phyloP scores from a whole-genome alignment of 2,113 vertebrate genomes.

The Coregonus clupeaformis region DNA sequence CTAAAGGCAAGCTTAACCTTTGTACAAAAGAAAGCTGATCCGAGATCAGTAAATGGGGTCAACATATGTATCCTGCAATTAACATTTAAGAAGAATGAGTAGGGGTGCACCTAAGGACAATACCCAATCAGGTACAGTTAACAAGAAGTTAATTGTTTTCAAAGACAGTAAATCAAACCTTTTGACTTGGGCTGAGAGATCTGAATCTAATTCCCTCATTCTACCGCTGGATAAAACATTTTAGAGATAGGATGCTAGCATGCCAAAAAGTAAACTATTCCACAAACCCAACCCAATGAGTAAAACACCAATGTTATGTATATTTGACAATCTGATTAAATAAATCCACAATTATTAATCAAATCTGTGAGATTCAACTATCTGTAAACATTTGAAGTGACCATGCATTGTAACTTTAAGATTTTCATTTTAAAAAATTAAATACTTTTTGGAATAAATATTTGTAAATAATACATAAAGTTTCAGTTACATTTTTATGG shows the following conservation, averaged over 20 bases:
- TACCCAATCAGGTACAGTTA: neutral
- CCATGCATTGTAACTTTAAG: neutral
- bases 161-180: neutral
- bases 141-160: neutral
- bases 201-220: neutral
- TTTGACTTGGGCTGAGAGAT: neutral
- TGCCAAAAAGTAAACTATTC: neutral
- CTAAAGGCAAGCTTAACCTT: neutral
- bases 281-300: too few species aligned
- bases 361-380: too few species aligned
- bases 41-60: neutral
- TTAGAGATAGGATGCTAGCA: neutral
- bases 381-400: neutral
- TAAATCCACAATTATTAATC: too few species aligned
- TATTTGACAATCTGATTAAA: too few species aligned
- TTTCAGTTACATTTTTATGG: too few species aligned
- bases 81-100: neutral
- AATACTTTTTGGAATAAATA: neutral
- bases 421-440: neutral
- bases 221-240: neutral
- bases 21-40: neutral
- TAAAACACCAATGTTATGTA: too few species aligned
- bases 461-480: neutral
- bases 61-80: neutral
- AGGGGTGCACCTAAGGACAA: neutral